Percentiles rank a stretch among this genome's conserved stretches.
Evolutionary conservation across 2,113 vertebrate species (phyloP).

Genomic region (Ondatra zibethicus): DNA sequence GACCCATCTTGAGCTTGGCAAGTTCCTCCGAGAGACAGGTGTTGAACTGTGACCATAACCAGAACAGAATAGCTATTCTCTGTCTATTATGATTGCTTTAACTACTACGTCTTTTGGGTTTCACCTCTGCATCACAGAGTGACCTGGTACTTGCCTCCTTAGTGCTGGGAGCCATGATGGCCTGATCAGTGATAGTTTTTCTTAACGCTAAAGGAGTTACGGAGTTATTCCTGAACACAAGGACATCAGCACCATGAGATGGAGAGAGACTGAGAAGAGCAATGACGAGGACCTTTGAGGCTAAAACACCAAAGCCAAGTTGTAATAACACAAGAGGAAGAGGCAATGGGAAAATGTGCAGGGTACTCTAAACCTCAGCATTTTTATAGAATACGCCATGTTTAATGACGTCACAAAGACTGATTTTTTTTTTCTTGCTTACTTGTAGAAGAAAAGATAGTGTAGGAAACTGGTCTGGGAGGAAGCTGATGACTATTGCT

Average conservation of each 20-base stretch:
- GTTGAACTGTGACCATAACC: neutral
- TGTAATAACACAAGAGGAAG: neutral
- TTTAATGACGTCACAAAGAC: constrained; percentile 18
- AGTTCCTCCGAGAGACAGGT: neutral
- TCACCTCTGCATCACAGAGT: neutral
- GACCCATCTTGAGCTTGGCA: neutral
- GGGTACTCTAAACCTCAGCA: neutral
- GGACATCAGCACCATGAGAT: neutral
- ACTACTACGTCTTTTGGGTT: neutral
- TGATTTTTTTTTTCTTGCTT: constrained; percentile 33
- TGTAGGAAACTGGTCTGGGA: neutral
- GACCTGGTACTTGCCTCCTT: neutral
- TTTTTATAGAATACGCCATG: neutral
- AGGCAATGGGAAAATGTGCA: neutral
- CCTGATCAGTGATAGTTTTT: neutral
- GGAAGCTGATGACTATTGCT: neutral
- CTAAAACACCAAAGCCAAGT: neutral
- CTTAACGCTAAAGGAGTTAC: neutral
- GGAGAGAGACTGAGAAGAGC: neutral
- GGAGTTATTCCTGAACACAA: neutral
- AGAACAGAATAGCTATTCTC: neutral
- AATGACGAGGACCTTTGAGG: neutral
- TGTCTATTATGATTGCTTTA: neutral
- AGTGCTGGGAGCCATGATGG: neutral
- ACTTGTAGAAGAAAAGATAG: constrained; percentile 1